Evolutionary conservation across 2,113 vertebrate species (phyloP), one percentile per base, ranked within the genome.

Genomic region (Eudyptes chrysolophus): DNA sequence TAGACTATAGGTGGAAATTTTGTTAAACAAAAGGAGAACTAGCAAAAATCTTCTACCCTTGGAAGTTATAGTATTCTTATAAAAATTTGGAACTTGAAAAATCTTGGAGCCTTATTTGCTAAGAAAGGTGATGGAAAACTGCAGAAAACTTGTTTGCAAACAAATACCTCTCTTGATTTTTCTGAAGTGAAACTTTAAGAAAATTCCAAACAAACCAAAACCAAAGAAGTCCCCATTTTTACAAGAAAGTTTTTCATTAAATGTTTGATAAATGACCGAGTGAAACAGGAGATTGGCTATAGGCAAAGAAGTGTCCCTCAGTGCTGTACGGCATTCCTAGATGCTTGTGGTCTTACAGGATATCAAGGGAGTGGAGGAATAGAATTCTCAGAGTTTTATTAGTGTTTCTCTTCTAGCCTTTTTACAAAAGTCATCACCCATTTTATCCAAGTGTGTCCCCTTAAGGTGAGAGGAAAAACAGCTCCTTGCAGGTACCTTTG

Each of bases 291-390:
- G n/a, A 20, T 38, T 51, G 0, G 4, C 21, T 57, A 2, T 32
- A 38, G 40, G 49, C 38, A 86, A 54, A 42, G 61, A 58, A 54
- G 5, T 0, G 0, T 51, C 17, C 18, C 54, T 22, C 13, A 13
- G 49, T 89, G 30, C 38, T 77, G 14, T 26, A 49, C 2, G 4
- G 17, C 30, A 29, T 77, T 84, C 15, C 24, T 77, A 29, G 44
- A 32, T 84, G 30, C 13, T 55, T 86, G 38, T 69, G 48, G 71
- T 40, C 21, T 76, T 89, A 22, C 1, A 55, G 25, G n/a, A 20
- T 68, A 20, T 80, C 14, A 51, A 68, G 54, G 44, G 32, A 84
- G 7, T 48, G 22, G 22, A 82, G 54, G 22, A 55, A 77, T 9
- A 75, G 49, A 68, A 49, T 58, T n/a, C 13, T 79, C 54, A n/a